Evolutionary conservation across 1,140 invertebrate species (phyloP), one percentile per base, ranked within the genome.

Genomic region (Drosophila takahashii): DNA sequence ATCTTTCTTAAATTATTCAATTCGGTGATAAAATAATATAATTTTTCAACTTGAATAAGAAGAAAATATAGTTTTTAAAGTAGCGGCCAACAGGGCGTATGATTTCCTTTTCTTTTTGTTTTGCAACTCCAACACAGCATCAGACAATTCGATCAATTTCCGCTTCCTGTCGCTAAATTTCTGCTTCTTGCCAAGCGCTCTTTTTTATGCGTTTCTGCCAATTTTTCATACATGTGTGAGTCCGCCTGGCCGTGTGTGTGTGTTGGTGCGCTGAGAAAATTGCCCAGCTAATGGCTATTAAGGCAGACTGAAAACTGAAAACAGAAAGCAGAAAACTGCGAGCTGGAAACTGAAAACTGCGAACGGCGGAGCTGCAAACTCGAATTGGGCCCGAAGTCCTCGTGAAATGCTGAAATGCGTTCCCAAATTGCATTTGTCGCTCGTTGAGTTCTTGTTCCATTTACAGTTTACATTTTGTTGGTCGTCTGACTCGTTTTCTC

Each of bases 221-320:
- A 79, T 84, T 77, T 84, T 84, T 84, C 80, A 84, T 79, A 59
- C 69, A 73, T 51, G 57, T 57, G 56, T 48, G 54, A 41, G 47
- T 34, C 41, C 27, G 58, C 53, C 51, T 50, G 65, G 50, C 34
- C 56, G 67, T 48, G 73, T 72, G 56, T 53, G n/a, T 72, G 54
- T 52, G 32, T 36, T 60, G 18, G 10, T 54, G 47, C 44, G 75
- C 69, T 51, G 53, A 61, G 62, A 76, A 77, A 80, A 80, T 80
- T 77, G 77, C 67, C 74, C 81, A 76, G 78, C 83, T 86, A 87
- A 86, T 86, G 81, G 81, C 81, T 87, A 87, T 86, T 86, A 86
- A 86, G 76, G 69, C 78, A 47, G 74, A 77, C 77, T 48, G 58
- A n/a, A 47, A 47, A 27, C 54, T 48, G 52, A 54, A 48, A 58